Percentiles rank a stretch among this genome's conserved stretches.
phyloP scores from a whole-genome alignment of 2,113 vertebrate genomes.

The Protobothrops flavoviridis region DNA sequence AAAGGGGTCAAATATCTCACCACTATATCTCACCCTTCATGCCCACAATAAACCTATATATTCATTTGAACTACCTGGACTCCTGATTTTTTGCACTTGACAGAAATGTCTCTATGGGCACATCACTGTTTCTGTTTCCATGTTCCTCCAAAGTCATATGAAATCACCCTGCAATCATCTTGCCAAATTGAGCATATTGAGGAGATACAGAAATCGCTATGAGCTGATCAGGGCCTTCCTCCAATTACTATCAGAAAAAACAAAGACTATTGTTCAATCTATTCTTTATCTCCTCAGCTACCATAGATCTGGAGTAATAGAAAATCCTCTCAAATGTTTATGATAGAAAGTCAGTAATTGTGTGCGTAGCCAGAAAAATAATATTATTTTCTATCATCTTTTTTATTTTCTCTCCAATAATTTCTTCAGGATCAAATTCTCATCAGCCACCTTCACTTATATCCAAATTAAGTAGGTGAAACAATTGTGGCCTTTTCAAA shows the following conservation, averaged over 20 bases:
- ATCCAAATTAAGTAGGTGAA: background rate
- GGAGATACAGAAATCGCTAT: background rate
- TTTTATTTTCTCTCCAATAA: background rate
- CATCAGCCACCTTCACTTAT: background rate
- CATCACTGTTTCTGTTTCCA: background rate
- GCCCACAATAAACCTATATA: background rate
- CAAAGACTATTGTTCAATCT: background rate
- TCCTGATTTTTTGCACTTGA: background rate
- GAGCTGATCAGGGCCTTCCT: background rate
- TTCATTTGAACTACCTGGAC: background rate
- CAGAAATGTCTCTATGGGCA: background rate
- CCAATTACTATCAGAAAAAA: background rate
- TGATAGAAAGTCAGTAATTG: background rate
- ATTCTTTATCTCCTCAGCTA: background rate
- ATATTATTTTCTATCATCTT: background rate
- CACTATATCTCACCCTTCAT: background rate
- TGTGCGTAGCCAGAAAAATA: background rate
- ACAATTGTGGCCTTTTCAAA: background rate
- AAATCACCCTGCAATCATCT: background rate
- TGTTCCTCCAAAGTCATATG: background rate
- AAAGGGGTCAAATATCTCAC: background rate
- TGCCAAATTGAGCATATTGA: background rate
- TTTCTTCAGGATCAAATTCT: background rate
- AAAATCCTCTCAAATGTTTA: background rate
- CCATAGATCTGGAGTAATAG: background rate